Evolutionary conservation across 1,140 invertebrate genomes (phyloP), one percentile per base, ranked within the genome.

Genomic region (Tetramorium alpestre): DNA sequence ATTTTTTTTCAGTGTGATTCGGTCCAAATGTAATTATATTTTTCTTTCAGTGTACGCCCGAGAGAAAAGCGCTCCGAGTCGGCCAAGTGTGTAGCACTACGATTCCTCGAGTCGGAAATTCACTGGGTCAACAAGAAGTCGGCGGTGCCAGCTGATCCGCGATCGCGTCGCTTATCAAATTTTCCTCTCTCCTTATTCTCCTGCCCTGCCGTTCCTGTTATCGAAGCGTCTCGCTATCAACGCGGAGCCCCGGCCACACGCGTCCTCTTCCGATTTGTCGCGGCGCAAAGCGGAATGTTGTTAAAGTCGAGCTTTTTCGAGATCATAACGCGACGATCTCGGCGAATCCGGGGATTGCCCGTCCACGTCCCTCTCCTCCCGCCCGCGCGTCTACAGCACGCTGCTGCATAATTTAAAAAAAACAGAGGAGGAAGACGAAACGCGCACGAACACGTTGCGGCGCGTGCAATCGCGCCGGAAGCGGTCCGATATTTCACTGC

Each of bases 381-480:
- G 28, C 28, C 28, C 28, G 2, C 33, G 33, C 33, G 33, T 33
- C 33, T 4, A 33, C 33, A 4, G 33, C 33, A 33, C 33, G 33
- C 33, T 33, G 33, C 33, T 33, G 33, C 1, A 33, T 3, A 33
- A 33, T 33, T 33, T 28, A 33, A 33, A 2, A 33, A 33, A 4
- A 22, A 5, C 22, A 18, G 11, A 1, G 7, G 51, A 58, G 38
- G 44, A 82, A 49, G 56, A n/a, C 11, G 38, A 41, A 60, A 33
- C 41, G 18, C n/a, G 56, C 54, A 56, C 67, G 58, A 58, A 84
- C n/a, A 11, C n/a, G 38, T n/a, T 56, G 38, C n/a, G 44, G 28
- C 78, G 65, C 56, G 38, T 84, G 54, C 69, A 82, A 73, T 73
- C 80, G 69, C 56, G 13, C 80, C 80, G 80, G 80, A 84, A 84